A percentile compares a stretch with the other conserved stretches of the same genome.
Evolutionary conservation across 2,113 vertebrate genomes (phyloP).

Genomic region (Galeopterus variegatus): DNA sequence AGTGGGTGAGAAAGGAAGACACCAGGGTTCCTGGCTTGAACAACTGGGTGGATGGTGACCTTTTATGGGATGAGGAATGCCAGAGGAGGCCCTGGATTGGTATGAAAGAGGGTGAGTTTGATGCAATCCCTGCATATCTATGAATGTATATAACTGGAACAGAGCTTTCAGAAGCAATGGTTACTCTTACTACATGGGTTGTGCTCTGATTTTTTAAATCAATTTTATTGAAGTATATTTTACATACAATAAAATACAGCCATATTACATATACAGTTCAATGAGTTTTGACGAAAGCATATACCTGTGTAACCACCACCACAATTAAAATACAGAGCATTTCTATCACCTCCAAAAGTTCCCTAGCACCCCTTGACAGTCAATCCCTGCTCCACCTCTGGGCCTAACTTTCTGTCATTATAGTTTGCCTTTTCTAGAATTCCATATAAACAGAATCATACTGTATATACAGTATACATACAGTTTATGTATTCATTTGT

Average conservation of each 20-base stretch:
- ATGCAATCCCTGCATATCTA: neutral
- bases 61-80: neutral
- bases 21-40: neutral
- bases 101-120: neutral
- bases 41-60: too few species aligned
- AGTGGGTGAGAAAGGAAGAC: neutral
- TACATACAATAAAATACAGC: neutral
- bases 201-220: neutral
- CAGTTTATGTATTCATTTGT: neutral
- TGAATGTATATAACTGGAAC: neutral
- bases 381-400: neutral
- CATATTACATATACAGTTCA: neutral
- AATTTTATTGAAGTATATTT: neutral
- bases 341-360: neutral
- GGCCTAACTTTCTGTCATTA: neutral
- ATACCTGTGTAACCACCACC: neutral
- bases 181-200: neutral
- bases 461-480: neutral
- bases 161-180: neutral
- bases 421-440: neutral
- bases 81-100: neutral
- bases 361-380: neutral
- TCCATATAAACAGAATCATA: neutral
- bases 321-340: neutral
- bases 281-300: neutral